Evolutionary conservation across 2,888 invertebrate genomes (phyloP).

Genomic region (Phoronis australis): DNA sequence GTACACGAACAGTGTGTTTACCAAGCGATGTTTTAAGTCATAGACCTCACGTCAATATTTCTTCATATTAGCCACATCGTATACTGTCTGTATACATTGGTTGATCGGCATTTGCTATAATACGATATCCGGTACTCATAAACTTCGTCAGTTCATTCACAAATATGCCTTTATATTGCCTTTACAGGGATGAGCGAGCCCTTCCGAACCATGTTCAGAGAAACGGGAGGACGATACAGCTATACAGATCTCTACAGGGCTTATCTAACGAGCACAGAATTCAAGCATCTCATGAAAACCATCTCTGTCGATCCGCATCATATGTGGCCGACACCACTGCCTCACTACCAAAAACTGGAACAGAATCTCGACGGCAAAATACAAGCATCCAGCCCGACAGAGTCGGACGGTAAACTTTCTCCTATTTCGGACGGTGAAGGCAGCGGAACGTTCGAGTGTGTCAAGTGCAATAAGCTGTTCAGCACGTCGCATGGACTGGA

Average conservation of each 20-base stretch:
- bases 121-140: no score
- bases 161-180: no score
- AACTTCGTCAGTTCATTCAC: no score
- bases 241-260: conserved; percentile 25
- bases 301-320: conserved; percentile 21
- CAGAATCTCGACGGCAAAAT: neutral
- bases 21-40: no score
- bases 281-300: conserved; percentile 22
- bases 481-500: conserved; percentile 95
- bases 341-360: neutral
- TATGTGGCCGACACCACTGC: conserved; percentile 18
- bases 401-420: no score
- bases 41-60: no score
- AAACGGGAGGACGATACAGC: conserved; percentile 4
- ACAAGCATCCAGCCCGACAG: neutral
- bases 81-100: no score
- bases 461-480: conserved; percentile 97
- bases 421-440: neutral
- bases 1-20: no score
- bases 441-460: conserved; percentile 68
- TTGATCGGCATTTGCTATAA: no score
- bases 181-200: no score
- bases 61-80: no score
- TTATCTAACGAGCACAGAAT: neutral
- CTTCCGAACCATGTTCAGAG: neutral